Conservation (phyloP, 2,797 vertebrate species). For the Petrocephalus sullivani region DNA sequence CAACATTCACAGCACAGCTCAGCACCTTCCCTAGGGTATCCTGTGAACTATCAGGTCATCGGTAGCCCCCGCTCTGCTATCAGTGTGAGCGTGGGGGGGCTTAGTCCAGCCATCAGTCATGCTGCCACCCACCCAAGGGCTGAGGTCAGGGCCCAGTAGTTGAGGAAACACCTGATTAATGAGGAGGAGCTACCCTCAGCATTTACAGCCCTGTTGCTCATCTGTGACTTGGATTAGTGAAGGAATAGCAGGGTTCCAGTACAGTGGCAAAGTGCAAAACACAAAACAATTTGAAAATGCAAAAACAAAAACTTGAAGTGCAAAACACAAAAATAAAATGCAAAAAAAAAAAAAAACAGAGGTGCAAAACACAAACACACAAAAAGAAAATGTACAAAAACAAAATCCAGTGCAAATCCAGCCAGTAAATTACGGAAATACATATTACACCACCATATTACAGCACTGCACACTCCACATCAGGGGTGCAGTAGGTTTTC, state of each 20-base stretch:
- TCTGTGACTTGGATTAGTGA: not conserved
- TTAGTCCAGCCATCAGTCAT: not conserved
- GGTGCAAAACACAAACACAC: no score
- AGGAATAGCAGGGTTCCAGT: not conserved
- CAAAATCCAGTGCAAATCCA: no score
- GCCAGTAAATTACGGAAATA: no score
- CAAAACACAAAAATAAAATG: no score
- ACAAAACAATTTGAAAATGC: no score
- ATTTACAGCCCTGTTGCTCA: not conserved
- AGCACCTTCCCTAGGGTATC: not conserved
- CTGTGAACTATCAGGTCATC: not conserved
- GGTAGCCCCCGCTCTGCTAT: not conserved
- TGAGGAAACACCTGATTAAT: not conserved
- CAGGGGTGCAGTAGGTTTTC: not conserved
- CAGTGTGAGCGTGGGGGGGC: not conserved
- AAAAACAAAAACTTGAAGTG: no score
- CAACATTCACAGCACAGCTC: not conserved
- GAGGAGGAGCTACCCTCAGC: not conserved
- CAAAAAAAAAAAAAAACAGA: no score
- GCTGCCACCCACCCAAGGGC: not conserved
- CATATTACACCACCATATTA: no score
- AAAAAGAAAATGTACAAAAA: no score
- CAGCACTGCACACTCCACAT: not conserved
- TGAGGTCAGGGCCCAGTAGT: not conserved
- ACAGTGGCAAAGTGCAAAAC: no score